Evolutionary conservation across 2,888 invertebrate species (phyloP), one percentile per base, ranked within the genome.

Genomic region (Archips crataeganus): DNA sequence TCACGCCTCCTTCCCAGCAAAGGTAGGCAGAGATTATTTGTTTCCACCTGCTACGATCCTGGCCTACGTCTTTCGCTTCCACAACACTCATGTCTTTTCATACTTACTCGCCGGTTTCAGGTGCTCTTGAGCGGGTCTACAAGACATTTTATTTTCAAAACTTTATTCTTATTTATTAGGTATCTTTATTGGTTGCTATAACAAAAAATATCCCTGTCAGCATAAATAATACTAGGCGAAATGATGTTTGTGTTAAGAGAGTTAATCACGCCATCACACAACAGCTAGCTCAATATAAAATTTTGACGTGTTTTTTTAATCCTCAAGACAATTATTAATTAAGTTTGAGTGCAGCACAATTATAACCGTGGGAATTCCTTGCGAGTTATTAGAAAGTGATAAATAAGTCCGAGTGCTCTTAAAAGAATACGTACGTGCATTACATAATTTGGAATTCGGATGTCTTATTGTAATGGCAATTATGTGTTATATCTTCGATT

Each of bases 321-420:
- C 45, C 67, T 63, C n/a, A 59, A 73, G 49, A 73, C 73, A 73
- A 73, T 68, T 34, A 64, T 34, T 73, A 69, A 73, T 73, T 69
- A 73, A 69, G 63, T 64, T 63, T 39, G 57, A 73, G 73, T 42
- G 68, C 63, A 42, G 32, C 42, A 39, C 69, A 69, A 73, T 74
- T 74, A 71, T 75, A 62, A 59, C 74, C 82, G 86, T 85, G 85
- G 77, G 86, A 85, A 80, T 76, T 77, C 70, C 65, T 67, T 67
- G 69, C 75, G 76, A 78, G 80, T 80, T 84, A 83, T 57, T 69
- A 73, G 84, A 85, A 85, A 85, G 83, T 83, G 79, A 84, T 83
- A 79, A 84, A 84, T 81, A 79, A 79, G 78, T 81, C 77, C 77
- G 74, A 77, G 78, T 77, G 76, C 74, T 75, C 34, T 54, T 49